A percentile compares a stretch with the other conserved stretches of the same genome.
Conservation (phyloP, 2,113 vertebrate species). For the Lichenostomus cassidix region DNA sequence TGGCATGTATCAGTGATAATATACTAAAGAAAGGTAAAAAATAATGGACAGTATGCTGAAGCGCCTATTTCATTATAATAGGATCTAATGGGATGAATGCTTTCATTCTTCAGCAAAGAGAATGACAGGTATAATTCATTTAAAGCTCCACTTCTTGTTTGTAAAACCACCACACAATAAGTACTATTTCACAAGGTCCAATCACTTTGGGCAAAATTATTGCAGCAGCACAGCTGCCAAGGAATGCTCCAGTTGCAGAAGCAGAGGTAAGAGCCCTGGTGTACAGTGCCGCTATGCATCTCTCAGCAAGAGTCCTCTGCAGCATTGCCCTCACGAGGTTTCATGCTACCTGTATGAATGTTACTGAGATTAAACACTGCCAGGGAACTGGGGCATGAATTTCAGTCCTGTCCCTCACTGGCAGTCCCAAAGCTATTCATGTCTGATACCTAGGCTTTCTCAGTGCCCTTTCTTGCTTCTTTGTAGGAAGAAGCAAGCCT, state of each 20-base stretch:
- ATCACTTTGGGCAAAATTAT: neutral
- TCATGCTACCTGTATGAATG: neutral
- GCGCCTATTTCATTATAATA: constrained; percentile 27
- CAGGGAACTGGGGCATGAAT: neutral
- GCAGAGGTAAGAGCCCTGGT: neutral
- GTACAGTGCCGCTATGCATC: accelerated
- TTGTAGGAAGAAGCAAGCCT: neutral
- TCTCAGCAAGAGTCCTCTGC: neutral
- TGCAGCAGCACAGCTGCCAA: neutral
- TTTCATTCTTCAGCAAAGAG: constrained; percentile 46
- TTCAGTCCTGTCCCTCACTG: neutral
- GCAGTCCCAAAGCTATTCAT: neutral
- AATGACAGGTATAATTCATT: constrained; percentile 55
- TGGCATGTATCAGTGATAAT: constrained; percentile 22
- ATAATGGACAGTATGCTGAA: neutral
- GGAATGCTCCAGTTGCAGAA: neutral
- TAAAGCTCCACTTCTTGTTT: constrained; percentile 48
- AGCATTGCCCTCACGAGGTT: neutral
- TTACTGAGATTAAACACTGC: neutral
- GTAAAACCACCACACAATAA: constrained; percentile 21
- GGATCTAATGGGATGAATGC: constrained; percentile 5
- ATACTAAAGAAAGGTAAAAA: constrained; percentile 36
- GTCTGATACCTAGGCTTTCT: neutral
- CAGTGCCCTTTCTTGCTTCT: neutral
- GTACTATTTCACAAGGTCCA: neutral